Percentiles rank a stretch among this genome's conserved stretches.
These are phyloP conservation scores for Parus major DNA, from an alignment of 2,113 vertebrate genomes.

Conservation along the genomic window DNA sequence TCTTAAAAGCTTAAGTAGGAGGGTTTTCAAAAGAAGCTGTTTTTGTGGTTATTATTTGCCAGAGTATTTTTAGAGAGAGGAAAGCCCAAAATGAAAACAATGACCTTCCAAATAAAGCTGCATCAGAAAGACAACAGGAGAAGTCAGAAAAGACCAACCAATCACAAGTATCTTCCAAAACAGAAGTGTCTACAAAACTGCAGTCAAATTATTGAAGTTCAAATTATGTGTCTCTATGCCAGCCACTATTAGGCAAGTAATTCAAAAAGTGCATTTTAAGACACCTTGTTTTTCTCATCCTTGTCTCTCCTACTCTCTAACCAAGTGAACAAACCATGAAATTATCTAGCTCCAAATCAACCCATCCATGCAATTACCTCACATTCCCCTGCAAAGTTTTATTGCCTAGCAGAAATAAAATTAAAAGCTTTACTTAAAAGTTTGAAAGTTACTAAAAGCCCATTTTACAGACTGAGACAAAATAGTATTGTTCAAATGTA, in stretches of 20 bases:
- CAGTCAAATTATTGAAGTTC: background rate
- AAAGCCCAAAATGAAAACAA: background rate
- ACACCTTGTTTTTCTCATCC: background rate
- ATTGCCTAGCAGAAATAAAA: conserved; percentile 28
- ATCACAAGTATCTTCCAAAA: background rate
- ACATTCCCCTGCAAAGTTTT: conserved; percentile 21
- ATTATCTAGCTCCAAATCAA: conserved; percentile 59
- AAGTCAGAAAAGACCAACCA: background rate
- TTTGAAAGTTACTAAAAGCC: background rate
- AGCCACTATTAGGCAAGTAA: background rate
- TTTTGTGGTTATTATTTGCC: background rate
- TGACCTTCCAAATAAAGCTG: background rate
- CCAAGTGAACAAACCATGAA: conserved; percentile 58
- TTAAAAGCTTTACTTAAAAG: conserved; percentile 26
- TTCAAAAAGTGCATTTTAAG: background rate
- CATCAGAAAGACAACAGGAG: background rate
- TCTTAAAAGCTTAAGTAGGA: background rate
- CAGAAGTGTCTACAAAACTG: background rate
- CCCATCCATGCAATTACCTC: conserved; percentile 48
- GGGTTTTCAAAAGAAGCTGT: background rate
- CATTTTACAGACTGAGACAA: background rate
- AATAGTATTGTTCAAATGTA: background rate
- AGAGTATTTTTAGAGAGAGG: background rate
- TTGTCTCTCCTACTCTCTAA: background rate
- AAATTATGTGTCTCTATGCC: background rate